Base-by-base conservation (phyloP, 2,113 vertebrate species). In the Takifugu bimaculatus region DNA sequence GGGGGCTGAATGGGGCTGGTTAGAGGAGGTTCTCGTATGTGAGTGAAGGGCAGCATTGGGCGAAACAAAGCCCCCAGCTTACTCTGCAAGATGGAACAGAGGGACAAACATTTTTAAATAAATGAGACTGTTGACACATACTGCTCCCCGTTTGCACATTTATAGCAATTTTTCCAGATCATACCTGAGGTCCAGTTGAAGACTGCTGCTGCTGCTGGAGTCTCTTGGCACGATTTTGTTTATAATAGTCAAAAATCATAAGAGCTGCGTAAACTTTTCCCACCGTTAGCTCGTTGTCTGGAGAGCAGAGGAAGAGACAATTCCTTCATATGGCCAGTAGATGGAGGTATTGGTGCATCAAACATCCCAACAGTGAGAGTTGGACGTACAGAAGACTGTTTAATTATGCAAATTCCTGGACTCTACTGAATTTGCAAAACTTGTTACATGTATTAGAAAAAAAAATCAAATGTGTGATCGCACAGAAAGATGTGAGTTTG, bases 211-310 rank as follows among this genome's bases (percentile, higher is more conserved):
- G 94, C 65, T 86, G 89, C 77, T 96, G 94, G 5, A 95, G 93
- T 45, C 90, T 91, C 82, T 93, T 96, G 84, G 91, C 95, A 56
- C 94, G 94, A 51, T 94, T 98, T 87, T 95, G 95, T 72, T 99
- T 99, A 88, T 98, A 98, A 91, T 94, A 98, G 88, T 99, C 97
- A 2, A 95, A 98, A 81, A 99, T 98, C 97, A 98, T 98, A 26
- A 94, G 91, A 0, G 97, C 96, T 0, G 97, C 97, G 0, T 99
- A 98, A 50, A 99, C 95, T 51, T 99, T 98, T 58, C 97, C 97
- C 74, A 99, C 97, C 0, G 97, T 99, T 90, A 99, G 90, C 86
- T 97, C 97, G 10, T 96, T 95, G 0, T 95, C 96, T 99, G 57
- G 1, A 77, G 25, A 52, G 25, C 14, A 20, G 26, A 32, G 28